Evolutionary conservation across 2,797 vertebrate genomes (phyloP).

Genomic region (Epinephelus malabaricus): DNA sequence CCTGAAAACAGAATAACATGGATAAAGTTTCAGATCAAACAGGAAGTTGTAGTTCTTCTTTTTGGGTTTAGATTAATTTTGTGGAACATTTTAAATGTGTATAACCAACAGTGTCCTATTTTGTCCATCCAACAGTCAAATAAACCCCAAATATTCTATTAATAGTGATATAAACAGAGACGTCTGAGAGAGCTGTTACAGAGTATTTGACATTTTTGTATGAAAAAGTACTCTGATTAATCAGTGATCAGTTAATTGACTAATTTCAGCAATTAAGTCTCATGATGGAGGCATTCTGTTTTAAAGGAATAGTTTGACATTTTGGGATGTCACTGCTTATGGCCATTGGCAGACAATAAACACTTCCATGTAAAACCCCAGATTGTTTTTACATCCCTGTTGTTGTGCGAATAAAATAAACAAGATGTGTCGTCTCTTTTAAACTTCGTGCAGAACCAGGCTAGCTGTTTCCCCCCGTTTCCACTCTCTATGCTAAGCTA

Average conservation of each 20-base stretch:
- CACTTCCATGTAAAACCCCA: too few species aligned
- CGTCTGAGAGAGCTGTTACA: not conserved
- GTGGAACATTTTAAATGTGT: constrained; percentile 3
- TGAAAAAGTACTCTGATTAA: not conserved
- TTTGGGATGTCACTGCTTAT: too few species aligned
- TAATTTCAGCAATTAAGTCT: not conserved
- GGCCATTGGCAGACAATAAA: too few species aligned
- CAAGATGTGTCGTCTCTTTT: too few species aligned
- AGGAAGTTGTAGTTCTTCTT: not conserved
- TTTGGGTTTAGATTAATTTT: not conserved
- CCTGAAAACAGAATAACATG: not conserved
- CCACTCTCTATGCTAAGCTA: too few species aligned
- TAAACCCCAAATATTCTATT: not conserved
- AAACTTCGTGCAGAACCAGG: too few species aligned
- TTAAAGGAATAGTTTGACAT: not conserved
- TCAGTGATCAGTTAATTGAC: too few species aligned
- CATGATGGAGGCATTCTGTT: not conserved
- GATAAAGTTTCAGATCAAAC: not conserved
- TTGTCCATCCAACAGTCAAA: not conserved
- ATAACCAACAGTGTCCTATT: not conserved
- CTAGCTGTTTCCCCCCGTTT: too few species aligned
- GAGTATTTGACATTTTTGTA: not conserved
- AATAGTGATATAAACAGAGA: not conserved
- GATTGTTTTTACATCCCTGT: not conserved
- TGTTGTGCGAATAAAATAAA: not conserved